Evolutionary conservation across 1,140 invertebrate genomes (phyloP), one percentile per base, ranked within the genome.

Genomic region (Zophobas atratus): DNA sequence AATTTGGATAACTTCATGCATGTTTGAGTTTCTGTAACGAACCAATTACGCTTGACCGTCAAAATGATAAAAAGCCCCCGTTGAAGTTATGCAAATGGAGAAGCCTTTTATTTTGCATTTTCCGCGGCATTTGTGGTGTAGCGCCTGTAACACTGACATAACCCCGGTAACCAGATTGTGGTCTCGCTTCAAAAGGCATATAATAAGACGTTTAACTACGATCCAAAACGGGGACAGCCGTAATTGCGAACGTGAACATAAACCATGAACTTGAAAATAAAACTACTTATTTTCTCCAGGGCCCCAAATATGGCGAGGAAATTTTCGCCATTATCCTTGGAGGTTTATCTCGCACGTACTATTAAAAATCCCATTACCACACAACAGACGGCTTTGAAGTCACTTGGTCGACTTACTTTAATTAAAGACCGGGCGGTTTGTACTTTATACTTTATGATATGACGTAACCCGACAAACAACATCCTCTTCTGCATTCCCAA

Each of bases 11-110:
- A 63, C 60, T 67, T 67, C 60, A 67, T 67, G 60, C 38, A 67
- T 67, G 60, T 67, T 60, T 67, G 60, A 41, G 38, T 67, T 67
- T 67, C 60, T 67, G 60, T 67, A 67, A 67, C 60, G 39, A 67
- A 67, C n/a, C 60, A 41, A 43, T 67, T 67, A 67, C 39, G 39
- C 36, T 67, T 67, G 60, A 32, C 60, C 60, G 60, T 67, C 60
- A 41, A 57, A 43, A 38, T 2, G 35, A 20, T 41, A 67, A 67
- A 39, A 67, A 67, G 60, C 20, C 6, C 32, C 39, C 1, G n/a
- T 2, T 20, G 20, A 67, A 67, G 60, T 67, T 67, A 67, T 67
- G 60, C 60, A 67, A 67, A 67, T 67, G n/a, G 60, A 41, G 8
- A 41, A 41, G 38, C 6, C 39, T 41, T 67, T 41, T 67, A 67